These are phyloP conservation scores for Platycercus adscitus DNA, from an alignment of 2,113 vertebrate genomes.

Conservation along the genomic window DNA sequence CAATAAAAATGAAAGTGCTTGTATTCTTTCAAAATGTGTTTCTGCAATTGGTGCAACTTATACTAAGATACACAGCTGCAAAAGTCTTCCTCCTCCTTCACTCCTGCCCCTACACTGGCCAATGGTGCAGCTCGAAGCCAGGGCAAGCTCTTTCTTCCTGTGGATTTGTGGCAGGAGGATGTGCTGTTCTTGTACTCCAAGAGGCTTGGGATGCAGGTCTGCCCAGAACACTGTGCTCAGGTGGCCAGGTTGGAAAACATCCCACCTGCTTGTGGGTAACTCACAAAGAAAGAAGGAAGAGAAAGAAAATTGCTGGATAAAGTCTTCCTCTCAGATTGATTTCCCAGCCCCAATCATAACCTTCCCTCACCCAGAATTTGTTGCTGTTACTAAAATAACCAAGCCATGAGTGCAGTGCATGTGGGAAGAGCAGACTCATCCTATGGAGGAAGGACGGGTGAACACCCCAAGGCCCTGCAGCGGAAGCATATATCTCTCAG, in stretches of 20 bases:
- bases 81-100: not conserved
- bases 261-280: not conserved
- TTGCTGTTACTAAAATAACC: not conserved
- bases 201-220: rapidly evolving
- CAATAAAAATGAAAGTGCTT: not conserved
- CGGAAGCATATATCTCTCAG: not conserved
- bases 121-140: not conserved
- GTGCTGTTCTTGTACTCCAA: rapidly evolving
- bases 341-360: not conserved
- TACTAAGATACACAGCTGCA: not conserved
- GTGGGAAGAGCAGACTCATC: not conserved
- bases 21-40: not conserved
- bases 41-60: not conserved
- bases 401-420: not conserved
- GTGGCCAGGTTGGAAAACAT: not conserved
- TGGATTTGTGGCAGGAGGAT: not conserved
- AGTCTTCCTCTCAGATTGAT: not conserved
- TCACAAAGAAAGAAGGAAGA: not conserved
- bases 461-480: not conserved
- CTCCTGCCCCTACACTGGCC: not conserved
- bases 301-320: not conserved
- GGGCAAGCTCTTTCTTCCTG: not conserved
- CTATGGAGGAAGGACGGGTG: not conserved
- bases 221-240: not conserved
- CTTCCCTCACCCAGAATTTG: not conserved